These are phyloP conservation scores for Leptobrachium leishanense DNA, from an alignment of 2,113 vertebrate species.

Conservation along the genomic window DNA sequence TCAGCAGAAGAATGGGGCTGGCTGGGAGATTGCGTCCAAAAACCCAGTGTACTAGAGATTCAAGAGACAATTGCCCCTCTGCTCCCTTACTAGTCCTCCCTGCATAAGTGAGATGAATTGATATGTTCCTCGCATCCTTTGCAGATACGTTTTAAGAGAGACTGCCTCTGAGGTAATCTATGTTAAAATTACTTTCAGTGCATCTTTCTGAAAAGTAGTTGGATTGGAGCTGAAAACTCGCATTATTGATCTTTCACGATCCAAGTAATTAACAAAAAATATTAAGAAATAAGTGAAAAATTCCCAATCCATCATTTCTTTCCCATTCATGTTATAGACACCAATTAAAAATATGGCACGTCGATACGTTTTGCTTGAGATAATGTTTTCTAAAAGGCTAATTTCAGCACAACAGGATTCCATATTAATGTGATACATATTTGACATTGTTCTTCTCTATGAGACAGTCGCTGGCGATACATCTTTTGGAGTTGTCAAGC, in stretches of 20 bases:
- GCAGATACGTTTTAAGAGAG: too few species aligned
- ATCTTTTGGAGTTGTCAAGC: constrained; percentile 72
- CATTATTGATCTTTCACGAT: not conserved
- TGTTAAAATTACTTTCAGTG: too few species aligned
- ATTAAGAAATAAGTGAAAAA: constrained; percentile 25
- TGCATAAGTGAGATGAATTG: too few species aligned
- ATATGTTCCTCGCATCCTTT: too few species aligned
- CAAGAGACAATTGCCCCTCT: too few species aligned
- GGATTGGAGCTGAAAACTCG: not conserved
- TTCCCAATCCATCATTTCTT: constrained; percentile 41
- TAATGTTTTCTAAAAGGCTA: constrained; percentile 60
- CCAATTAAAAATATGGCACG: constrained; percentile 35
- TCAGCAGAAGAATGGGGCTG: too few species aligned
- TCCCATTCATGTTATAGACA: constrained; percentile 19
- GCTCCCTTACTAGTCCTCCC: too few species aligned
- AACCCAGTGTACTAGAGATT: too few species aligned
- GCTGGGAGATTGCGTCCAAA: too few species aligned
- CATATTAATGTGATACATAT: constrained; percentile 69
- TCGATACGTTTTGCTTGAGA: constrained; percentile 8
- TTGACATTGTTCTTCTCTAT: constrained; percentile 66
- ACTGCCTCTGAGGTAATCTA: too few species aligned
- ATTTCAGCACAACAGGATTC: constrained; percentile 60
- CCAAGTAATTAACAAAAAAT: not conserved
- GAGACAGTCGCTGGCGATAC: constrained; percentile 68
- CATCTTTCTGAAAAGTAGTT: not conserved